These are phyloP conservation scores for Pycnonotus jocosus DNA, from an alignment of 2,113 vertebrate genomes.

Conservation along the genomic window DNA sequence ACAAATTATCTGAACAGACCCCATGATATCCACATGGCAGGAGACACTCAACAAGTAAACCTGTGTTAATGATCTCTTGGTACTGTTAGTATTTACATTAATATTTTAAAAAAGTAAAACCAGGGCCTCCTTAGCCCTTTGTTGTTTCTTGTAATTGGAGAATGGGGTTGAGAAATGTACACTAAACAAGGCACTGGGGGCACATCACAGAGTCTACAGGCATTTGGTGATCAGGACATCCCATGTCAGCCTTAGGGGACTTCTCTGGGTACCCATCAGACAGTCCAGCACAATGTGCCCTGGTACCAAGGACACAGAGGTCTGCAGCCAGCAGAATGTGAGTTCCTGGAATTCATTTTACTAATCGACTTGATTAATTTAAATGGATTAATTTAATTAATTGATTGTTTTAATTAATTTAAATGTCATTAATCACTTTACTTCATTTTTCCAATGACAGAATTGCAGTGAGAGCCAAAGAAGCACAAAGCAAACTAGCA, in stretches of 20 bases:
- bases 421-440: slow-evolving; percentile 31
- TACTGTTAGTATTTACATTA: not conserved
- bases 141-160: not conserved
- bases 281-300: not conserved
- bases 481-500: not conserved
- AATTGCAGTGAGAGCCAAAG: not conserved
- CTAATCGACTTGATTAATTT: not conserved
- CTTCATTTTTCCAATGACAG: not conserved
- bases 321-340: not conserved
- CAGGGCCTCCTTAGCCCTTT: not conserved
- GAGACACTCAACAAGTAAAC: not conserved
- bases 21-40: not conserved
- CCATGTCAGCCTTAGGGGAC: not conserved
- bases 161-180: not conserved
- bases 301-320: not conserved
- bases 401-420: slow-evolving; percentile 31
- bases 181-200: not conserved
- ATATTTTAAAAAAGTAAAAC: not conserved
- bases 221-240: not conserved
- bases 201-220: not conserved
- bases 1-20: not conserved
- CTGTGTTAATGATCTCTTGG: not conserved
- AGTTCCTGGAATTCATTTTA: not conserved
- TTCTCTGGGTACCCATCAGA: not conserved
- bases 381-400: slow-evolving; percentile 22